Evolutionary conservation across 2,888 invertebrate genomes (phyloP).

Genomic region (Meteorus colon): DNA sequence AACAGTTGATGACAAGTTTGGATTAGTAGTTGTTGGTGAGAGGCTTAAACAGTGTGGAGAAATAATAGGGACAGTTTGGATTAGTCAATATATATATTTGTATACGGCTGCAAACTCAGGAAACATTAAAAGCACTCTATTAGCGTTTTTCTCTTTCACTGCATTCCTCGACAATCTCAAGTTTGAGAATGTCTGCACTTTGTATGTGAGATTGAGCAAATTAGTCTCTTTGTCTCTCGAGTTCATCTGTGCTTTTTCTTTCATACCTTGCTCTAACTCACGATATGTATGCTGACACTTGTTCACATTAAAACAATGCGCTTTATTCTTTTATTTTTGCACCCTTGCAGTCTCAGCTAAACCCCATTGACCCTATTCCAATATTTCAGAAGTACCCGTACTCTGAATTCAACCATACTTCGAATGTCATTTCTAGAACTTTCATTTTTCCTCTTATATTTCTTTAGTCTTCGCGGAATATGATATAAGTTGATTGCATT

Average conservation of each 20-base stretch:
- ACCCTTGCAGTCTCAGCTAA: conserved; percentile 2
- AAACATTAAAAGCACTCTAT: too few species aligned
- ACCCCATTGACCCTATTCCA: conserved; percentile 39
- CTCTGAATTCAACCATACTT: conserved; percentile 12
- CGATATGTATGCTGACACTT: not conserved
- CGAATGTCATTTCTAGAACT: not conserved
- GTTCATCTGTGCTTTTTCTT: not conserved
- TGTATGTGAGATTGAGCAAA: conserved; percentile 11
- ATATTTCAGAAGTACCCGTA: conserved; percentile 31
- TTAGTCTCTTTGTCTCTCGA: conserved; percentile 15
- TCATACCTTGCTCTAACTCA: not conserved
- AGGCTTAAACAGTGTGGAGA: too few species aligned
- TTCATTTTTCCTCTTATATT: too few species aligned
- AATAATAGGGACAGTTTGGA: too few species aligned
- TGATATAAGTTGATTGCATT: too few species aligned
- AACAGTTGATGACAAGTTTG: too few species aligned
- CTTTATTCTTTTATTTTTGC: not conserved
- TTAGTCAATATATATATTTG: too few species aligned
- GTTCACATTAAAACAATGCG: not conserved
- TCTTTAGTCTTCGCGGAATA: not conserved
- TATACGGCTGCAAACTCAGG: too few species aligned
- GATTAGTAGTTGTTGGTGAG: too few species aligned
- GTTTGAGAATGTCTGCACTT: not conserved
- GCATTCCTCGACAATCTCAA: not conserved
- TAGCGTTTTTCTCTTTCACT: too few species aligned